Evolutionary conservation across 2,797 vertebrate genomes (phyloP).

Genomic region (Anguilla anguilla): DNA sequence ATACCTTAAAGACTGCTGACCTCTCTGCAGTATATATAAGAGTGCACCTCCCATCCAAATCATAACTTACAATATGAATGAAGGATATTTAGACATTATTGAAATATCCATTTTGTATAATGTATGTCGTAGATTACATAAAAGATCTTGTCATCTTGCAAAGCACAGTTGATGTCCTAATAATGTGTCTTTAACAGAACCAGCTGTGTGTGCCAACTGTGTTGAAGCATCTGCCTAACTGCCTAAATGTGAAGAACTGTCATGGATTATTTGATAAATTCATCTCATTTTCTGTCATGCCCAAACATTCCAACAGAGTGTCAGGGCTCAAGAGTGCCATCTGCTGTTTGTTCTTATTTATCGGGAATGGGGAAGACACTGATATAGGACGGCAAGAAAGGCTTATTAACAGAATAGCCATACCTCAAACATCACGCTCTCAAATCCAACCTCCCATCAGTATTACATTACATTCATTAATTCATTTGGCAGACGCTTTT

Average conservation of each 20-base stretch:
- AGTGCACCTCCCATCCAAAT: too few species aligned
- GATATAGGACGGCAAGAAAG: neutral
- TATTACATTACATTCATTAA: too few species aligned
- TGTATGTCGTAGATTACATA: too few species aligned
- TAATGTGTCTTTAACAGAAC: neutral
- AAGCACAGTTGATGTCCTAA: too few species aligned
- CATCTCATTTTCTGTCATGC: neutral
- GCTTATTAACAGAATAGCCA: neutral
- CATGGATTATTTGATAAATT: neutral
- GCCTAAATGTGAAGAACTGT: neutral
- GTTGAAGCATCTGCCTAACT: neutral
- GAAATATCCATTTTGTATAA: too few species aligned
- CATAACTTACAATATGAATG: too few species aligned
- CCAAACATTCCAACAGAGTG: neutral
- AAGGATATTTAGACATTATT: too few species aligned
- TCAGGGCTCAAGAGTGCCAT: neutral
- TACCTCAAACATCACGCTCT: neutral
- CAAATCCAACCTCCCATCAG: too few species aligned
- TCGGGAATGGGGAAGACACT: neutral
- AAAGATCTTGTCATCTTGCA: too few species aligned
- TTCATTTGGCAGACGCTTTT: too few species aligned
- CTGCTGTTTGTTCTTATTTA: neutral
- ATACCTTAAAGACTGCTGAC: too few species aligned
- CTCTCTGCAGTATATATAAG: too few species aligned
- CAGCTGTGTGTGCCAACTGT: neutral